Evolutionary conservation across 2,888 invertebrate species (phyloP).

Genomic region (Drosophila limbata): DNA sequence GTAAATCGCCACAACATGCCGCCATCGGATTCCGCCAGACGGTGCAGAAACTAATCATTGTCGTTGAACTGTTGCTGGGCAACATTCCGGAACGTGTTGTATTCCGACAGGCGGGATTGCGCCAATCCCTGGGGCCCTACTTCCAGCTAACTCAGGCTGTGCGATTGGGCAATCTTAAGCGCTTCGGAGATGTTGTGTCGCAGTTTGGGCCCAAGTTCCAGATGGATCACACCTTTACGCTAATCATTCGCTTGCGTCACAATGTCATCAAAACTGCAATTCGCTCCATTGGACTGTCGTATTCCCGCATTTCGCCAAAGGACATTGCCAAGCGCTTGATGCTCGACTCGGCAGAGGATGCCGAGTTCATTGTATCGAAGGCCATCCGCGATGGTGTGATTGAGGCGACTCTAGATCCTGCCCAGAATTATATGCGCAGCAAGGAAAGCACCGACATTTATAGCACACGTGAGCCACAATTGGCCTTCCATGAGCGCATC

Average conservation of each 20-base stretch:
- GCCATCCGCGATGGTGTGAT: slow-evolving; percentile 99
- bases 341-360: slow-evolving; percentile 98
- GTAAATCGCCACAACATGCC: slow-evolving; percentile 98
- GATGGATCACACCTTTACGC: slow-evolving; percentile 96
- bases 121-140: slow-evolving; percentile 96
- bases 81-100: slow-evolving; percentile 99
- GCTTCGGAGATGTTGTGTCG: slow-evolving; percentile 96
- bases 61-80: slow-evolving; percentile 97
- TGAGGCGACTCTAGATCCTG: slow-evolving; percentile 98
- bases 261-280: slow-evolving; percentile 99
- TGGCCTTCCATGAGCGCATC: slow-evolving; percentile 98
- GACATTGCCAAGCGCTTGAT: slow-evolving; percentile 98
- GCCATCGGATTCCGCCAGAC: slow-evolving; percentile 99
- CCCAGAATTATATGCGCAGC: slow-evolving; percentile 98
- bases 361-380: slow-evolving; percentile 99
- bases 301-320: slow-evolving; percentile 97
- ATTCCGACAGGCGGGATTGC: slow-evolving; percentile 95
- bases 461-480: slow-evolving; percentile 97
- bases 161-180: slow-evolving; percentile 96
- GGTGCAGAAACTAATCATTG: slow-evolving; percentile 97
- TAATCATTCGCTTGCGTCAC: slow-evolving; percentile 97
- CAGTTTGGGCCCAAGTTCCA: slow-evolving; percentile 97
- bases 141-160: slow-evolving; percentile 99
- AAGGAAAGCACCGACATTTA: slow-evolving; percentile 99
- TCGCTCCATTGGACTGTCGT: slow-evolving; percentile 97